Conservation (phyloP, 2,797 vertebrate genomes). For the Myotis pilosus region DNA sequence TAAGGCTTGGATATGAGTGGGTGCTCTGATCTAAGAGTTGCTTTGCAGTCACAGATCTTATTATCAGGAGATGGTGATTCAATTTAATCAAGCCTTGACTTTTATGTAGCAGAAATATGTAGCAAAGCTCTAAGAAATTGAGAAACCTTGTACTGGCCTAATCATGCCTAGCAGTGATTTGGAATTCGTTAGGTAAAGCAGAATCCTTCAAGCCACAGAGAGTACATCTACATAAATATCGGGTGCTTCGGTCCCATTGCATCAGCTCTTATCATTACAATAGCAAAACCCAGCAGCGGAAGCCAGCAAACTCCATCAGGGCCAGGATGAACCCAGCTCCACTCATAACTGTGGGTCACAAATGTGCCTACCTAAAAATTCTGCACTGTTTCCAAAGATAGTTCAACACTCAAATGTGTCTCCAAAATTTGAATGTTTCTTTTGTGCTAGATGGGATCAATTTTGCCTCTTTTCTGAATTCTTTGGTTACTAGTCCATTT, state of each 20-base stretch:
- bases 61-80: conserved; percentile 65
- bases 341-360: not conserved
- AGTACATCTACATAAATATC: conserved; percentile 65
- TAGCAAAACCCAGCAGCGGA: conserved; percentile 16
- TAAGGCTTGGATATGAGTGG: not conserved
- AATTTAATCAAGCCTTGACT: conserved; percentile 74
- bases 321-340: not conserved
- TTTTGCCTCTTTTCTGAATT: not conserved
- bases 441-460: not conserved
- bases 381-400: not conserved
- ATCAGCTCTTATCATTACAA: conserved; percentile 48
- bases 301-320: conserved; percentile 45
- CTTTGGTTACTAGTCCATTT: not conserved
- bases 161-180: conserved; percentile 67
- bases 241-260: conserved; percentile 24
- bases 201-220: conserved; percentile 45
- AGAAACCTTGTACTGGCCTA: conserved; percentile 63
- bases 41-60: conserved; percentile 54
- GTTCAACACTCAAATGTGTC: not conserved
- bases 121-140: conserved; percentile 67
- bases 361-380: not conserved
- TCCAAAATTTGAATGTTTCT: not conserved
- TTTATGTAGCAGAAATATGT: conserved; percentile 69
- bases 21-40: not conserved
- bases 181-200: conserved; percentile 66